Conservation (phyloP, 2,888 invertebrate genomes). For the Metacarcinus magister region DNA sequence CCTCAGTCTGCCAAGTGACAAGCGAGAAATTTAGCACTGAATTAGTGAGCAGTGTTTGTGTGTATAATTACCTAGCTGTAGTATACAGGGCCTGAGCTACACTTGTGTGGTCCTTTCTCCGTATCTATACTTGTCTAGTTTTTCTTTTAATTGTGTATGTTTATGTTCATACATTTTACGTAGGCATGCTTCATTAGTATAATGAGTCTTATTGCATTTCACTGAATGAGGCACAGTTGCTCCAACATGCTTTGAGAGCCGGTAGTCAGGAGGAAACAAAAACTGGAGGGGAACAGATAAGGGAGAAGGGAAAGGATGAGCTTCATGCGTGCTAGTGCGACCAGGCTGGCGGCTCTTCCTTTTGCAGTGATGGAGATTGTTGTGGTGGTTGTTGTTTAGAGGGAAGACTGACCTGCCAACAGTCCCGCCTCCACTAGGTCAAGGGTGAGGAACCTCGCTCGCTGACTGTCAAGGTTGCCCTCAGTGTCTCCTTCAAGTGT, state of each 20-base stretch:
- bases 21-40: too few species aligned
- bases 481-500: conserved; percentile 61
- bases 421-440: conserved; percentile 81
- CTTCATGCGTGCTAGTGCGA: conserved; percentile 55
- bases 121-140: too few species aligned
- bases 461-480: conserved; percentile 76
- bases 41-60: too few species aligned
- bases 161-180: not conserved
- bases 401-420: conserved; percentile 81
- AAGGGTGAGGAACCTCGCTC: conserved; percentile 82
- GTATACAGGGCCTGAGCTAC: too few species aligned
- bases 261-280: not conserved
- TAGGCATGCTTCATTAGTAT: not conserved
- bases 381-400: conserved; percentile 1
- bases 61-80: not conserved
- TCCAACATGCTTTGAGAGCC: conserved; percentile 42
- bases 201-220: not conserved
- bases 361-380: not conserved
- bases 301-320: conserved; percentile 8
- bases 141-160: not conserved
- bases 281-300: not conserved
- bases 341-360: conserved; percentile 46
- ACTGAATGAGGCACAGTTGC: not conserved
- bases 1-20: too few species aligned
- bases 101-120: too few species aligned